Evolutionary conservation across 1,140 invertebrate genomes (phyloP).

Genomic region (Tribolium madens): DNA sequence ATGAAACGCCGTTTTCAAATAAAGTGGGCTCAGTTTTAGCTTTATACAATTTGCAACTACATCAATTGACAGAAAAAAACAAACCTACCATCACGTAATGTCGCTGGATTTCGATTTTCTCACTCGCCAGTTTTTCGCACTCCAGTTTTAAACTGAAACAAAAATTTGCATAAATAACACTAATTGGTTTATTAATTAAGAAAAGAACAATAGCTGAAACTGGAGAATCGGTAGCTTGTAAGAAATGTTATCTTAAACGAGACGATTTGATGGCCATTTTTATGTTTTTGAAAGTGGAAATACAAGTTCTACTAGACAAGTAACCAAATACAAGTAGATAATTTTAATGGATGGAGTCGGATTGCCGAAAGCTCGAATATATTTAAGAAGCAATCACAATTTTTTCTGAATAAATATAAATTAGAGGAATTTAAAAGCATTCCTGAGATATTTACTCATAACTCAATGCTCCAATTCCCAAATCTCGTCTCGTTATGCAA

Average conservation of each 20-base stretch:
- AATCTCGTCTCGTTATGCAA: not conserved
- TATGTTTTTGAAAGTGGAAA: constrained; percentile 45
- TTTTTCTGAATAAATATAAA: constrained; percentile 40
- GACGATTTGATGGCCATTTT: constrained; percentile 34
- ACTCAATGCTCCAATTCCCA: not conserved
- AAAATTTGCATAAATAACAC: constrained; percentile 57
- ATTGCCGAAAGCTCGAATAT: constrained; percentile 39
- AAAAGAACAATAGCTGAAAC: constrained; percentile 2
- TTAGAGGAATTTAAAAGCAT: constrained; percentile 21
- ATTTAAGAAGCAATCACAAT: constrained; percentile 50
- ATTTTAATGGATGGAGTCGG: constrained; percentile 43
- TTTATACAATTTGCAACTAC: constrained; percentile 1
- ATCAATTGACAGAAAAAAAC: constrained; percentile 4
- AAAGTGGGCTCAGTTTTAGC: constrained; percentile 24
- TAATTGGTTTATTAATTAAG: not conserved
- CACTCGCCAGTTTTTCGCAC: constrained; percentile 96
- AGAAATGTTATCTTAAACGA: constrained; percentile 45
- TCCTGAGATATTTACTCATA: not conserved
- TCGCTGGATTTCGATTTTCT: constrained; percentile 98
- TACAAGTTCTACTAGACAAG: constrained; percentile 47
- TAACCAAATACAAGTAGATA: constrained; percentile 45
- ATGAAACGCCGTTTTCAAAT: constrained; percentile 37
- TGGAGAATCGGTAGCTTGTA: constrained; percentile 34
- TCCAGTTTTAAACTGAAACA: constrained; percentile 85
- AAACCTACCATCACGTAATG: constrained; percentile 97